phyloP scores from a whole-genome alignment of 2,888 invertebrate species.

The Drosophila tripunctata region DNA sequence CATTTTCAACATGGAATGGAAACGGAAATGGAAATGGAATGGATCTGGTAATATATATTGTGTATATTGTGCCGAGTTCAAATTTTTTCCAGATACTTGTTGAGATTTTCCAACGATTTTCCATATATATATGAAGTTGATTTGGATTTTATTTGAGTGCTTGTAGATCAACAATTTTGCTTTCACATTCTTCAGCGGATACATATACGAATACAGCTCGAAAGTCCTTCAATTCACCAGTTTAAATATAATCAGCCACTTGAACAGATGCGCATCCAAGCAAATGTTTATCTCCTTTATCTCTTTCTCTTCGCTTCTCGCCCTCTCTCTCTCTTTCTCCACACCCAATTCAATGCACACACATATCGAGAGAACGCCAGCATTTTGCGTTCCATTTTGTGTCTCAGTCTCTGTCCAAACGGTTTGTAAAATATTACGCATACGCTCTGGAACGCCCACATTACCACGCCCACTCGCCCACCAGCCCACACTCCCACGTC shows the following conservation, averaged over 20 bases:
- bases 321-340: neutral
- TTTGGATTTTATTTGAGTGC: constrained; percentile 14
- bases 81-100: constrained; percentile 22
- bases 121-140: neutral
- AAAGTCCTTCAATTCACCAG: constrained; percentile 50
- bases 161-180: constrained; percentile 32
- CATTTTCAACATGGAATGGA: constrained; percentile 40
- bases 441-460: constrained; percentile 70
- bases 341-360: constrained; percentile 18
- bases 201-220: constrained; percentile 5
- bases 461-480: constrained; percentile 40
- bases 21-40: constrained; percentile 12
- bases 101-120: constrained; percentile 7
- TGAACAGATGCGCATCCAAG: constrained; percentile 73
- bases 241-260: constrained; percentile 74
- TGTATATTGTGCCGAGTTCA: constrained; percentile 18
- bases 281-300: constrained; percentile 47
- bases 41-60: neutral
- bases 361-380: constrained; percentile 29
- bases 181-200: constrained; percentile 40
- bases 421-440: constrained; percentile 73
- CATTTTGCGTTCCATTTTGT: constrained; percentile 8
- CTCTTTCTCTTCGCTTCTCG: constrained; percentile 6
- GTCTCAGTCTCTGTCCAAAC: neutral
- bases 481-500: constrained; percentile 47